phyloP scores from a whole-genome alignment of 2,113 vertebrate species.

The Gyps fulvus region DNA sequence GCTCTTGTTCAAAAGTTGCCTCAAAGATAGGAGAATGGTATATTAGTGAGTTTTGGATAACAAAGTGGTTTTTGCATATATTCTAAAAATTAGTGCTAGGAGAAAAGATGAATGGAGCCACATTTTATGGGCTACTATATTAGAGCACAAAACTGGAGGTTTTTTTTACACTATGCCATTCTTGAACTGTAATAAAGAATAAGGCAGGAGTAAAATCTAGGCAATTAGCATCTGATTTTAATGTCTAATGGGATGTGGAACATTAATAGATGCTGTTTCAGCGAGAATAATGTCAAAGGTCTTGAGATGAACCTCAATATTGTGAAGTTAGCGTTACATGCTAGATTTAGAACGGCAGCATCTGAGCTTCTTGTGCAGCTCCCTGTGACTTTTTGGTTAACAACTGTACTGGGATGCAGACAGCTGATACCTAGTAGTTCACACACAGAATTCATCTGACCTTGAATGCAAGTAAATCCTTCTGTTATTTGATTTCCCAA shows the following conservation, averaged over 20 bases:
- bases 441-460: not conserved
- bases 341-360: not conserved
- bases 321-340: not conserved
- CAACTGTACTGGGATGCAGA: not conserved
- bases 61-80: not conserved
- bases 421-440: not conserved
- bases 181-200: not conserved
- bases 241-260: not conserved
- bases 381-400: accelerated
- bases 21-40: not conserved
- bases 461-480: not conserved
- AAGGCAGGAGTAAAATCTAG: not conserved
- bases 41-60: not conserved
- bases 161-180: not conserved
- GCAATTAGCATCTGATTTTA: not conserved
- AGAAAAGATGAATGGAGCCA: not conserved
- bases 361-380: not conserved
- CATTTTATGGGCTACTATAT: not conserved
- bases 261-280: not conserved
- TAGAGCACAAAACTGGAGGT: not conserved
- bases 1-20: not conserved
- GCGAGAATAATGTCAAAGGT: not conserved
- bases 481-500: not conserved
- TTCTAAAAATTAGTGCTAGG: not conserved
- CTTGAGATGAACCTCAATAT: not conserved